A percentile compares a stretch with the other conserved stretches of the same genome.
phyloP scores from a whole-genome alignment of 2,113 vertebrate species.

The Glaucomys volans region DNA sequence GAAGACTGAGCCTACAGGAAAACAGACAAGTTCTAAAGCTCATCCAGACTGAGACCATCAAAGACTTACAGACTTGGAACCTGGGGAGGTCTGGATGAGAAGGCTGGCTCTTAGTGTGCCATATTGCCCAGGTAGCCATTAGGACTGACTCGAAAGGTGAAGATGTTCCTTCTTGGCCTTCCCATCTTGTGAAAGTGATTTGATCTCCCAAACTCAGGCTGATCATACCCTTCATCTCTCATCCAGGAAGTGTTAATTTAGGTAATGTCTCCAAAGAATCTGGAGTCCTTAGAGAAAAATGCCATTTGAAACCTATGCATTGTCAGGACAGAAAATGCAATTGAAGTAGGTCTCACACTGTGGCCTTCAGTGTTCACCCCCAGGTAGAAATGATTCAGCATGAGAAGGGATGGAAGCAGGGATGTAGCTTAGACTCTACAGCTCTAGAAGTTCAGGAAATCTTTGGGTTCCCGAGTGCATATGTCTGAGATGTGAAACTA shows the following conservation, averaged over 20 bases:
- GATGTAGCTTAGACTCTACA: background rate
- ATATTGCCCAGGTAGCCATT: background rate
- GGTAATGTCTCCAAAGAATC: slow-evolving; percentile 36
- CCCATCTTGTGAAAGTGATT: slow-evolving; percentile 5
- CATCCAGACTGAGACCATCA: background rate
- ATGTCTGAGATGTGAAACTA: background rate
- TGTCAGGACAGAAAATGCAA: background rate
- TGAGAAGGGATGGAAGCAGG: background rate
- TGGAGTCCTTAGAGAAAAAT: background rate
- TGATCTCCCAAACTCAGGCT: background rate
- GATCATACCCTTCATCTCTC: background rate
- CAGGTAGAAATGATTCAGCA: background rate
- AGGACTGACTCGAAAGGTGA: background rate
- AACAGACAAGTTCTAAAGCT: background rate
- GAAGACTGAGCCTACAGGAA: background rate
- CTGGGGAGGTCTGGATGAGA: background rate
- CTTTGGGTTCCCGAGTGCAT: background rate
- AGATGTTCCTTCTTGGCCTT: background rate
- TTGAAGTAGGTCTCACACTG: background rate
- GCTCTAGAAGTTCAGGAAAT: background rate
- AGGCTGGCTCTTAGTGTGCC: background rate
- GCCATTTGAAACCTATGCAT: background rate
- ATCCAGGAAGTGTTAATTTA: background rate
- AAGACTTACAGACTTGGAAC: background rate
- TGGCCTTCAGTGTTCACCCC: background rate